Evolutionary conservation across 2,797 vertebrate genomes (phyloP), one percentile per base, ranked within the genome.

Genomic region (Neostethus bicornis): DNA sequence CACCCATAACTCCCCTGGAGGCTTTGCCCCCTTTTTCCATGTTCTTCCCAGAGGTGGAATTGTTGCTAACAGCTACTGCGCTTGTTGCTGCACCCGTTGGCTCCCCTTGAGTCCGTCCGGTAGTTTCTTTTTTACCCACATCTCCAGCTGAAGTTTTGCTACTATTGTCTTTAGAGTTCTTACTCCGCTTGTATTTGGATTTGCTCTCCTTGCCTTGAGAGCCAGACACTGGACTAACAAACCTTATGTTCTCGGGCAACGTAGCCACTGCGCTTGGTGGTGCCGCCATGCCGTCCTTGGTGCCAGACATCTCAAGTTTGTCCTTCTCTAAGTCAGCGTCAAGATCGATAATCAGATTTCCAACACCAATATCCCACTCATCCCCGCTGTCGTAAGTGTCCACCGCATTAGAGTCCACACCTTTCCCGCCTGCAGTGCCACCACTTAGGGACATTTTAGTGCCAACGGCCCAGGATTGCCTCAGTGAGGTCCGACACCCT

Each of bases 401-500:
- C 93, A 98, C 97, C 86, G 97, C 95, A 95, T 98, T 98, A 78
- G 96, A 94, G 93, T 99, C 96, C 84, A 98, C 96, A 96, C 96
- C 96, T 98, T 99, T 98, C 97, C 96, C 97, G 95, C 96, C 96
- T 96, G 96, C 95, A 96, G 95, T 95, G 96, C 96, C 96, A 94
- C 96, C 93, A 96, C 97, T 98, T 96, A 99, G 97, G 96, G 97
- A 99, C 97, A 99, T 99, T 95, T 98, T 99, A 99, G 95, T 97
- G 93, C 95, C 95, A 96, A 94, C 93, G 77, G 93, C 93, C 96
- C 94, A 94, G 90, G 86, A 87, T 88, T 88, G 90, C 91, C 90
- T 91, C 88, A 86, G 83, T 86, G 81, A 91, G 81, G 90, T 92
- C 91, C 82, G 87, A 91, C 89, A 80, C 86, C 89, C 88, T 89